phyloP scores from a whole-genome alignment of 2,113 vertebrate genomes.

The Melierax canorus region DNA sequence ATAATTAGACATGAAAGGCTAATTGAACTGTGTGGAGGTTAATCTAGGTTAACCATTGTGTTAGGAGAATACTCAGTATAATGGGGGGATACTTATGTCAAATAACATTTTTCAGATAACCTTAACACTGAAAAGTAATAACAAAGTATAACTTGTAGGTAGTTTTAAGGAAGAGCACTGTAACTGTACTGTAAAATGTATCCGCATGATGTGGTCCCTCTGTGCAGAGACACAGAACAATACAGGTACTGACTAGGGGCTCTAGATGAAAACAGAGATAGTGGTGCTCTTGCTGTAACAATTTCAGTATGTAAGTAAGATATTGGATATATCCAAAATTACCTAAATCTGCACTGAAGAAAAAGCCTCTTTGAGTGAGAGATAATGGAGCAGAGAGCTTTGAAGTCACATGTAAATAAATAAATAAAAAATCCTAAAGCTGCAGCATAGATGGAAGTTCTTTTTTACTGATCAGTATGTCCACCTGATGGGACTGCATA shows the following conservation, averaged over 20 bases:
- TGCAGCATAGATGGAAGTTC: background rate
- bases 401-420: background rate
- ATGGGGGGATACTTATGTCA: background rate
- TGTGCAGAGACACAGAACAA: background rate
- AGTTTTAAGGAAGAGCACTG: background rate
- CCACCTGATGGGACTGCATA: background rate
- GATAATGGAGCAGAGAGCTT: background rate
- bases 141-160: background rate
- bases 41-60: background rate
- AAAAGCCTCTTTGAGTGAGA: background rate
- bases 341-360: background rate
- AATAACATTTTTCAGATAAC: background rate
- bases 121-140: background rate
- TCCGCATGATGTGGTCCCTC: background rate
- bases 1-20: constrained; percentile 44
- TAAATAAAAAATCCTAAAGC: background rate
- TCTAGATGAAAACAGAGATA: background rate
- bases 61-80: background rate
- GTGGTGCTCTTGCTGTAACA: background rate
- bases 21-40: constrained; percentile 9
- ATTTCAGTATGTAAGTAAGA: background rate
- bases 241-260: background rate
- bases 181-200: background rate
- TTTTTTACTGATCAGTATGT: background rate
- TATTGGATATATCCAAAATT: background rate